Base-by-base conservation (phyloP, 2,888 invertebrate species). In the Pristionchus arcanus region DNA sequence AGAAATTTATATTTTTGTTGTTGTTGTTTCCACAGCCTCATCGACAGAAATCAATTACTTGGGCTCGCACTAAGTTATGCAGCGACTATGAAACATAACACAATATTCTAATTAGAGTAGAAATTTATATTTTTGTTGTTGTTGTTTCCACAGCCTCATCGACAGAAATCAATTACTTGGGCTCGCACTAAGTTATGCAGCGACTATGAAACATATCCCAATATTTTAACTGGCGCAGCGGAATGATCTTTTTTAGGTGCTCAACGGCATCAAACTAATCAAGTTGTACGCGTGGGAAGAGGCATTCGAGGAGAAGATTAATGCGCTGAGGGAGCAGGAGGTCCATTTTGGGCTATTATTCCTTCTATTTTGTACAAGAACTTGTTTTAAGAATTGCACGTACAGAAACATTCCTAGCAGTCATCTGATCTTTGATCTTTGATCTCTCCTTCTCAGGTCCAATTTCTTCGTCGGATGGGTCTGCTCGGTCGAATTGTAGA, bases 241-340 rank as follows among this genome's bases (percentile, higher is more conserved):
- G 42, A 49, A 0, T 3, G 3, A 9, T 11, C 7, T 37, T 16
- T 7, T 90, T 21, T 87, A 91, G 92, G 90, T 92, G 63, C 90
- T 92, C 19, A 92, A 92, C 42, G 92, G 92, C 55, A 91, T 92
- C 19, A 92, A 91, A 89, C 90, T 92, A 13, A 90, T 92, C 19
- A 92, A 92, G 63, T 84, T 92, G 37, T 91, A 92, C 90, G 92
- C 92, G 0, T 92, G 92, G 92, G 92, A 92, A 59, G 91, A 91
- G 66, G 91, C 91, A 21, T 92, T 92, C 85, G 91, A 91, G 71
- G 85, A 90, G 49, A 90, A 91, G 89, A 92, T 92, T 90, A 92
- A 91, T 85, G 59, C 86, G 49, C 77, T 90, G 25, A 34, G 90
- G 34, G 81, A 87, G 77, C 53, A 87, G 49, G 90, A 90, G 87